Conservation (phyloP, 2,888 invertebrate species). For the Himalopsyche kuldschensis region DNA sequence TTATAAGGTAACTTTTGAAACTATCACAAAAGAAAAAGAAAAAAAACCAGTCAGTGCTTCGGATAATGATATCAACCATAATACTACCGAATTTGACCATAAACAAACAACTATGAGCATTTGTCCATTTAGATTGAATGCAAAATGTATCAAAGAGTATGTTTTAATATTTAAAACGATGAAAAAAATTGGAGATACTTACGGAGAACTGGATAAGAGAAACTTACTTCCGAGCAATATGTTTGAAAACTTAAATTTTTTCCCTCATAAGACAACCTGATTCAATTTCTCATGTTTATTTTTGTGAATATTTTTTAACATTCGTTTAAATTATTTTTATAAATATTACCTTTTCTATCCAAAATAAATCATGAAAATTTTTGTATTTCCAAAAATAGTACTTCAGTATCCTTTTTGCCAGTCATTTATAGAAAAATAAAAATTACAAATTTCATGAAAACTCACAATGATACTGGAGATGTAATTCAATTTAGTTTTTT, state of each 20-base stretch:
- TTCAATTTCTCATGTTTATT: no score
- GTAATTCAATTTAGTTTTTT: no score
- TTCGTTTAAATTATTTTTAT: not conserved
- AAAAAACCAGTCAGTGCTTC: not conserved
- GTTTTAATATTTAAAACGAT: constrained; percentile 22
- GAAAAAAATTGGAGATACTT: constrained; percentile 12
- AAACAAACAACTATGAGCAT: not conserved
- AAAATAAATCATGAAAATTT: no score
- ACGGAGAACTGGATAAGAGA: not conserved
- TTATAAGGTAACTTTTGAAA: not conserved
- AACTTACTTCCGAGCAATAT: not conserved
- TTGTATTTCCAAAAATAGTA: no score
- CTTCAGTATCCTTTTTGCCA: no score
- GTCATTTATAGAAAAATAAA: no score
- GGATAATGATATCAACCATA: not conserved
- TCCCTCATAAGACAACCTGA: not conserved
- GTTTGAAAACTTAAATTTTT: not conserved
- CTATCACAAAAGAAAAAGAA: not conserved
- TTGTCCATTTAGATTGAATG: not conserved
- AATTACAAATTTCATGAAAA: no score
- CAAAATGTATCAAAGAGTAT: constrained; percentile 27
- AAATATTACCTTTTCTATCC: no score
- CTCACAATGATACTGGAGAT: no score
- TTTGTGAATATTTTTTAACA: not conserved
- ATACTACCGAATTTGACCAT: not conserved